Base-by-base conservation (phyloP, 2,888 invertebrate genomes). In the Mythimna vitellina region DNA sequence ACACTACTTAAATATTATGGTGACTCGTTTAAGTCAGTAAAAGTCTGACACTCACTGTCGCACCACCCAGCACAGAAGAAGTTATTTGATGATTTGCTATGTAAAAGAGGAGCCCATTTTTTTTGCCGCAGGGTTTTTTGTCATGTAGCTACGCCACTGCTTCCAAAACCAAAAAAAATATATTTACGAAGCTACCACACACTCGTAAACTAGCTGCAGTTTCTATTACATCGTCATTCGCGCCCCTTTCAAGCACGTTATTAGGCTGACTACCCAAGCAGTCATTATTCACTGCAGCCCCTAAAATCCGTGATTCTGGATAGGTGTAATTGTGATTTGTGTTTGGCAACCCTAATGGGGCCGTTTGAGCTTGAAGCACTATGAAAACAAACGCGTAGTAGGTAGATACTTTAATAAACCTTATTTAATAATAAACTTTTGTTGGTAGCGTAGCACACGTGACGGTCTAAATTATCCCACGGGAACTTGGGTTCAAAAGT, bases 321-420 rank as follows among this genome's bases (percentile, higher is more conserved):
- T 65, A 62, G 25, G 38, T 56, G 56, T 81, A 81, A 78, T 62
- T 70, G 78, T 81, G 70, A 81, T 78, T 81, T 78, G 58, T 79
- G 67, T 77, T 65, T 62, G 25, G 25, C 12, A 20, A 65, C 70
- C 65, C 25, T 81, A 76, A 69, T 77, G 81, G 69, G 64, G 46
- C 57, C 8, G 49, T 57, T 25, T 57, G 12, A 76, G 25, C 25
- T 65, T 54, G 20, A 56, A 64, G 35, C 51, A 65, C 51, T 61
- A 49, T 64, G 53, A 51, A 73, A 63, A 65, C 29, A 25, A 51
- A 51, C 22, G 29, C 22, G 29, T 29, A 12, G 22, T 38, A 14
- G 38, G 38, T 12, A 14, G 38, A 22, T 12, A 35, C 12, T 38
- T n/a, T 10, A 5, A 58, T 14, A 2, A 60, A 38, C 38, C 14